These are phyloP conservation scores for Virgularia gustaviana DNA, from an alignment of 92 coral and sea anemone species.

Conservation along the genomic window DNA sequence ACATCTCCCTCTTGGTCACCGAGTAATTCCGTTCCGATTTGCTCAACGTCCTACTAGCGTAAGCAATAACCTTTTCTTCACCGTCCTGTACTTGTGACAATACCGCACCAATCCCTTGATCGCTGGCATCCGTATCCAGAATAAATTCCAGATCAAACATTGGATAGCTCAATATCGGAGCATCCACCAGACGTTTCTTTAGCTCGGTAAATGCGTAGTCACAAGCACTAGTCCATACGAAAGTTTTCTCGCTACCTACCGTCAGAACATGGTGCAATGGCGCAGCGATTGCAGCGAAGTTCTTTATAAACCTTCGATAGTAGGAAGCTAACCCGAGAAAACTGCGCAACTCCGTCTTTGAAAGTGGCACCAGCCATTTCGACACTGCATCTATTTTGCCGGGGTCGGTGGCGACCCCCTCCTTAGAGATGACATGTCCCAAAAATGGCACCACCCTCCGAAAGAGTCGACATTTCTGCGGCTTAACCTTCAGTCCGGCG, in stretches of 20 bases:
- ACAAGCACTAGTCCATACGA: constrained; percentile 30
- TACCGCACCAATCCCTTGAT: constrained; percentile 29
- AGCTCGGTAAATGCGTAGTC: constrained; percentile 28
- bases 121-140: constrained; percentile 42
- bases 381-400: constrained; percentile 29
- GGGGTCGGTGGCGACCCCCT: constrained; percentile 35
- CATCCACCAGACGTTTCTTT: constrained; percentile 24
- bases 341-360: constrained; percentile 28
- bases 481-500: constrained; percentile 44
- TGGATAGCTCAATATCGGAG: constrained; percentile 32
- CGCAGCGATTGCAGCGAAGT: constrained; percentile 14
- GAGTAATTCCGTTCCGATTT: constrained; percentile 16
- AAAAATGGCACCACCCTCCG: constrained; percentile 6
- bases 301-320: constrained; percentile 23
- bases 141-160: constrained; percentile 4
- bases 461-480: constrained; percentile 45
- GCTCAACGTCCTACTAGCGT: constrained; percentile 29
- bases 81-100: constrained; percentile 38
- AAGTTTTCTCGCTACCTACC: constrained; percentile 10
- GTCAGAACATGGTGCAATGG: constrained; percentile 25
- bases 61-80: constrained; percentile 31
- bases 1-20: constrained; percentile 51
- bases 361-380: constrained; percentile 28
- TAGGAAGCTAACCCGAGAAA: constrained; percentile 23
- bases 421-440: constrained; percentile 38